These are phyloP conservation scores for Plumapathes pennacea DNA, from an alignment of 92 coral and sea anemone species.

Conservation along the genomic window DNA sequence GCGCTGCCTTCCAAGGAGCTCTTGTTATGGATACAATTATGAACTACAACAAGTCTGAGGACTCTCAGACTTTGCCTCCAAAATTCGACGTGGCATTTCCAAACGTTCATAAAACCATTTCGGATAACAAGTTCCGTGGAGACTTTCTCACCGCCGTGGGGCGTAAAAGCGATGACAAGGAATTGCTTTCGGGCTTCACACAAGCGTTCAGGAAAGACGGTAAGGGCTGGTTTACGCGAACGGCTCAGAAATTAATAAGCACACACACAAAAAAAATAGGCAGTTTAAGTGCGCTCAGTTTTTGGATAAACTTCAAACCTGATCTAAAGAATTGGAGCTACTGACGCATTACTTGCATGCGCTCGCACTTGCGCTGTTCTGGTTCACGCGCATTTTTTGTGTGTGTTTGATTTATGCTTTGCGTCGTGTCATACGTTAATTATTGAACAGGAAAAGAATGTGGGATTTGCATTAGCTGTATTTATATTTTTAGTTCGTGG, in stretches of 20 bases:
- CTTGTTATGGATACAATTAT: conserved; percentile 56
- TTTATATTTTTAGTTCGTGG: too few species aligned
- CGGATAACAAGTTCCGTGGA: conserved; percentile 13
- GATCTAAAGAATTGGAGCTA: too few species aligned
- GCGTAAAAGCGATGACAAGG: neutral
- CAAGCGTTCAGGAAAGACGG: conserved; percentile 13
- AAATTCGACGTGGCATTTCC: neutral
- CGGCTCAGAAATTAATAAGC: neutral
- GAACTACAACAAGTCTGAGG: conserved; percentile 45
- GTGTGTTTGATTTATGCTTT: too few species aligned
- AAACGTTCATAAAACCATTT: neutral
- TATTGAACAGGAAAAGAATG: too few species aligned
- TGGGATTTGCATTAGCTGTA: too few species aligned
- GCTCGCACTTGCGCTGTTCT: too few species aligned
- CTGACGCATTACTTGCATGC: too few species aligned
- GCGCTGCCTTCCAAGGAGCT: conserved; percentile 55
- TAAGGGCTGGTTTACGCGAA: neutral
- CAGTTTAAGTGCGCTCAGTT: too few species aligned
- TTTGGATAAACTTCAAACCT: too few species aligned
- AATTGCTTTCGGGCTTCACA: conserved; percentile 5
- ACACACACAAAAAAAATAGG: too few species aligned
- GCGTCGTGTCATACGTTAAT: too few species aligned
- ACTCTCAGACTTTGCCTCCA: conserved; percentile 12
- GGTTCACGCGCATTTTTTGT: too few species aligned
- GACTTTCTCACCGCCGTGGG: conserved; percentile 43